These are phyloP conservation scores for Trachurus trachurus DNA, from an alignment of 2,797 vertebrate genomes.

Conservation along the genomic window DNA sequence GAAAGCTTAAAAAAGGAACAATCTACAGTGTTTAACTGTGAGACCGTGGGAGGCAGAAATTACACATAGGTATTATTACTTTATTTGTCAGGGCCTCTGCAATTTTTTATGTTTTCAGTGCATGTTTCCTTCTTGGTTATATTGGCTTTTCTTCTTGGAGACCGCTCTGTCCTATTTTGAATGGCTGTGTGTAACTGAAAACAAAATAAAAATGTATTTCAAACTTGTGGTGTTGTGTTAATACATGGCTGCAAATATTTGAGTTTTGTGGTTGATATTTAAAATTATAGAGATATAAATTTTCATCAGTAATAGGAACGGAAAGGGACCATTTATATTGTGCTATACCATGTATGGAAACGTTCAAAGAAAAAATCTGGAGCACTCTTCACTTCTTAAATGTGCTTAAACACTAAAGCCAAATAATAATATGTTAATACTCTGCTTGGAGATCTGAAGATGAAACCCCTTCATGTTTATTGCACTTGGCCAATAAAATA, in stretches of 20 bases:
- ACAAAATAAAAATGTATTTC: constrained; percentile 8
- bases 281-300: not conserved
- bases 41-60: not conserved
- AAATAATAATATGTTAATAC: constrained; percentile 43
- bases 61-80: not conserved
- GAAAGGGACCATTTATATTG: constrained; percentile 12
- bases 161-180: not conserved
- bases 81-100: not conserved
- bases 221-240: constrained; percentile 4
- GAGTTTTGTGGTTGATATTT: not conserved
- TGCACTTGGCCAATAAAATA: constrained; percentile 64
- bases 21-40: not conserved
- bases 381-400: constrained; percentile 34
- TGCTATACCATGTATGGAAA: not conserved
- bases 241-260: constrained; percentile 3
- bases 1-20: not conserved
- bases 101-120: not conserved
- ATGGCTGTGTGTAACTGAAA: not conserved
- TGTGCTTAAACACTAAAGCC: constrained; percentile 27
- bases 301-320: constrained; percentile 12
- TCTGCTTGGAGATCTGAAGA: constrained; percentile 48
- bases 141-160: not conserved
- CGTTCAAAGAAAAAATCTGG: constrained; percentile 9
- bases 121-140: not conserved
- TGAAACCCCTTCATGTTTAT: constrained; percentile 60